These are phyloP conservation scores for Clavelina lepadiformis DNA, from an alignment of 23 tunicate genomes.

Conservation along the genomic window DNA sequence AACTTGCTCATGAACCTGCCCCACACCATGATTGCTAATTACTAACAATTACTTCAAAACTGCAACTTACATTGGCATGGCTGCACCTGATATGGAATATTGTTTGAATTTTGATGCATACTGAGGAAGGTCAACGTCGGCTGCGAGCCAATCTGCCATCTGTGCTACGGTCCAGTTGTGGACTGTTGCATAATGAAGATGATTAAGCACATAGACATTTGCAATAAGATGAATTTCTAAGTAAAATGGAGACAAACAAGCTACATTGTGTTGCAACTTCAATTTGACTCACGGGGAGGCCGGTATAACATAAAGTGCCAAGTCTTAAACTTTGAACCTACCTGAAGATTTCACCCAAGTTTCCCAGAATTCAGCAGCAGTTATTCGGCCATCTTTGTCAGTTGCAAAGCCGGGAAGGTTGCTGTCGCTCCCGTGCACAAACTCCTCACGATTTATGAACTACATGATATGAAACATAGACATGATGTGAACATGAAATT, in stretches of 20 bases:
- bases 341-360: constrained; percentile 75
- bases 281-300: no score
- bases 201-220: no score
- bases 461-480: constrained; percentile 7
- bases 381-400: constrained; percentile 84
- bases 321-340: no score
- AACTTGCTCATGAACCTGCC: no score
- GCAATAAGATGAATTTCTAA: no score
- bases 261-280: no score
- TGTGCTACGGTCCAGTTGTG: constrained; percentile 90
- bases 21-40: background rate
- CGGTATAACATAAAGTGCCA: no score
- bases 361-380: constrained; percentile 91
- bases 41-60: background rate
- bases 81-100: constrained; percentile 65
- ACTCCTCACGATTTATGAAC: constrained; percentile 58
- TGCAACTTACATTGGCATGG: constrained; percentile 90
- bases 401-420: constrained; percentile 83
- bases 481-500: no score
- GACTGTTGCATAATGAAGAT: constrained; percentile 28
- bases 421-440: constrained; percentile 10
- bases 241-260: no score
- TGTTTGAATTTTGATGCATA: constrained; percentile 57
- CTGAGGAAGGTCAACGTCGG: constrained; percentile 68
- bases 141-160: constrained; percentile 64